Conservation (phyloP, 2,797 vertebrate species). For the Lates japonicus region DNA sequence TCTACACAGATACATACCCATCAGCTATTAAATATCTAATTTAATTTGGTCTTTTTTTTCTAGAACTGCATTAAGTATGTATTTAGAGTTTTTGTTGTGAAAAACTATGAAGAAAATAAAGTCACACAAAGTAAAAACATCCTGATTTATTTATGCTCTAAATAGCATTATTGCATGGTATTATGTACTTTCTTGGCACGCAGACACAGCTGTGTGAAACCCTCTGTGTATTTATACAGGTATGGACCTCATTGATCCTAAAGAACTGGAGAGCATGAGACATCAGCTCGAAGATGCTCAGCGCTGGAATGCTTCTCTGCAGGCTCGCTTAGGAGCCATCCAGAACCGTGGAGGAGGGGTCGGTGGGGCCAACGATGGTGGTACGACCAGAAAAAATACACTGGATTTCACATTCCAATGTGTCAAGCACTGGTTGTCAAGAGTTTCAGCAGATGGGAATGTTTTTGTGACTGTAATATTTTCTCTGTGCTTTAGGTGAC, state of each 20-base stretch:
- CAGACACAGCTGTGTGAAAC: background rate
- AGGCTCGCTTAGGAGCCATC: constrained; percentile 87
- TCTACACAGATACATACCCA: too few relatives aligned
- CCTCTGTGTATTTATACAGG: constrained; percentile 56
- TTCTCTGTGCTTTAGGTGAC: constrained; percentile 84
- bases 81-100: background rate
- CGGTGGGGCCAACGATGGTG: constrained; percentile 83
- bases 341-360: constrained; percentile 87
- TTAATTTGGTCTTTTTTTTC: background rate
- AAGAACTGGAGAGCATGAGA: constrained; percentile 84
- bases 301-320: constrained; percentile 88
- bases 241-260: constrained; percentile 72
- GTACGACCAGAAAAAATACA: constrained; percentile 53
- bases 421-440: background rate
- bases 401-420: background rate
- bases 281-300: constrained; percentile 89
- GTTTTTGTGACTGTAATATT: background rate
- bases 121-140: background rate
- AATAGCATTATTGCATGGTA: background rate
- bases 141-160: background rate
- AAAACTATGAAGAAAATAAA: too few relatives aligned
- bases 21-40: background rate
- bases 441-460: background rate
- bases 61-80: background rate
- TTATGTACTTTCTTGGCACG: background rate